Conservation (phyloP, 1,140 invertebrate species). For the Cydia amplana region DNA sequence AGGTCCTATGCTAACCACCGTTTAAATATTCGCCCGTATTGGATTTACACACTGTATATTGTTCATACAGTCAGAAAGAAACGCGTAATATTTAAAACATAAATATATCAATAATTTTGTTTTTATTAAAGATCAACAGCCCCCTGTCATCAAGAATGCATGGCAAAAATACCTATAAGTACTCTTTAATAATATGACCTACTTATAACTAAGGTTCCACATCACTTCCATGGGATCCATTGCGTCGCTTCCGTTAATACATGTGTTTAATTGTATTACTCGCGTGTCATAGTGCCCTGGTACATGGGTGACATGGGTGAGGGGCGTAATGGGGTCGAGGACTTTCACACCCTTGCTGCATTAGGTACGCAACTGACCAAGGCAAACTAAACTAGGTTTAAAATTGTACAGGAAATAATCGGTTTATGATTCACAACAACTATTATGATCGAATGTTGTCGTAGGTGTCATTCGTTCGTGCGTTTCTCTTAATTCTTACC, state of each 20-base stretch:
- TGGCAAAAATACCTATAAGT: neutral
- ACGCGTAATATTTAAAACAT: too few relatives aligned
- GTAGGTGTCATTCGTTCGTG: too few relatives aligned
- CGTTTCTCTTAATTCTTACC: too few relatives aligned
- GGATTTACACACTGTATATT: too few relatives aligned
- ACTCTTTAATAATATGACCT: neutral
- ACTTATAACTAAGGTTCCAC: neutral
- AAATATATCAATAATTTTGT: too few relatives aligned
- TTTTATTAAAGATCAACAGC: neutral
- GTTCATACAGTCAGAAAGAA: too few relatives aligned
- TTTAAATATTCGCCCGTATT: too few relatives aligned
- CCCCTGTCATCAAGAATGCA: neutral
- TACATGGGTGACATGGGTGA: conserved; percentile 5
- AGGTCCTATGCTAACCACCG: too few relatives aligned
- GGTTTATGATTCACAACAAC: neutral
- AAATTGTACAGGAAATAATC: conserved; percentile 3
- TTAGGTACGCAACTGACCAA: conserved; percentile 25
- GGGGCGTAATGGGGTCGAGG: conserved; percentile 29
- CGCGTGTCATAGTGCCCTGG: conserved; percentile 31
- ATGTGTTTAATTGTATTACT: conserved; percentile 32
- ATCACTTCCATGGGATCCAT: neutral
- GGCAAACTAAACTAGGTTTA: conserved; percentile 17
- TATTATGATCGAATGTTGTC: too few relatives aligned
- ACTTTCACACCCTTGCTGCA: conserved; percentile 23
- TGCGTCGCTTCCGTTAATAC: conserved; percentile 15